These are phyloP conservation scores for Synodontis membranacea DNA, from an alignment of 2,113 vertebrate species.

Conservation along the genomic window DNA sequence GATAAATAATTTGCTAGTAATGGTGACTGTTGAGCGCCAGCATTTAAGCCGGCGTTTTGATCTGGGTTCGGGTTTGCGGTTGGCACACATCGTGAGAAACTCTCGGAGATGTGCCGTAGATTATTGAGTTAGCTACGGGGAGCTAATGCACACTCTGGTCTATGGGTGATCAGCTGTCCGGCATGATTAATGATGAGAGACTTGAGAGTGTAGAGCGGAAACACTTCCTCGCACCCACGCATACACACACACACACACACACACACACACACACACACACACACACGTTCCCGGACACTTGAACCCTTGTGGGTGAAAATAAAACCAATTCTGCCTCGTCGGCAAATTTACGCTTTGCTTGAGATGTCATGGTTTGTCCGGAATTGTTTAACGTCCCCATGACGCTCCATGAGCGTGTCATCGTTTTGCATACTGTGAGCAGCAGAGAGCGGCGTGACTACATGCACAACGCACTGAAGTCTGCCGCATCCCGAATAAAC, in stretches of 20 bases:
- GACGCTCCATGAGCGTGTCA: background rate
- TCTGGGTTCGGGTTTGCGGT: background rate
- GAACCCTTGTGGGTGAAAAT: slow-evolving; percentile 22
- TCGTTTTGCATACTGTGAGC: background rate
- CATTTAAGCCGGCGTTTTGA: background rate
- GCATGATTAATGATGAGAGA: slow-evolving; percentile 69
- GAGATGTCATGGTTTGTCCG: background rate
- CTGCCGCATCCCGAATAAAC: background rate
- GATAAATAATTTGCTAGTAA: background rate
- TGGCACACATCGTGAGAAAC: slow-evolving; percentile 23
- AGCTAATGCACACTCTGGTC: slow-evolving; percentile 58
- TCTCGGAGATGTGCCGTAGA: background rate
- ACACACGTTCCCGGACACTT: slow-evolving; percentile 2
- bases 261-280: background rate
- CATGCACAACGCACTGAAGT: background rate
- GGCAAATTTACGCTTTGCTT: background rate
- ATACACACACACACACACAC: slow-evolving; percentile 20
- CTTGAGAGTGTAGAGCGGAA: slow-evolving; percentile 59
- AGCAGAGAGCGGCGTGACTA: background rate
- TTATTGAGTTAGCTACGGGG: slow-evolving; percentile 53
- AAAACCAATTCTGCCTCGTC: background rate
- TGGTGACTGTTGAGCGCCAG: background rate
- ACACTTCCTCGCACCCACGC: slow-evolving; percentile 32
- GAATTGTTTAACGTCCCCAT: slow-evolving; percentile 1
- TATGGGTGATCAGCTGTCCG: slow-evolving; percentile 50